A percentile compares a stretch with the other conserved stretches of the same genome.
These are phyloP conservation scores for Entomyzon cyanotis DNA, from an alignment of 2,113 vertebrate genomes.

Conservation along the genomic window DNA sequence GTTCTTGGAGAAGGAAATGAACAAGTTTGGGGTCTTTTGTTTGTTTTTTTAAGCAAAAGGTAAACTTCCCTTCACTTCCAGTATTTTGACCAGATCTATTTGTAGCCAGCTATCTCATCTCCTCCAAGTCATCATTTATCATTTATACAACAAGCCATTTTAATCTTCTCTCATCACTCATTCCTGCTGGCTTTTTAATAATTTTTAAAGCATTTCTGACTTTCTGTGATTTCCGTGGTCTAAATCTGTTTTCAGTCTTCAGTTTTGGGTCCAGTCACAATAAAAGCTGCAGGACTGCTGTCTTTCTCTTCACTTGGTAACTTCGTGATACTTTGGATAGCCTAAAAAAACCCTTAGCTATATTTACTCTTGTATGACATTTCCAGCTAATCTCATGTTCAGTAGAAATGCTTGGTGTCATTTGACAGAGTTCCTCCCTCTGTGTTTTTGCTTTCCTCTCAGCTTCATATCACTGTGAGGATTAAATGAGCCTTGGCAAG, in stretches of 20 bases:
- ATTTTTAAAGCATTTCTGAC: background rate
- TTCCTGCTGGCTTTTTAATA: background rate
- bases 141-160: background rate
- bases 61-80: background rate
- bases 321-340: background rate
- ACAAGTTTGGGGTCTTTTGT: background rate
- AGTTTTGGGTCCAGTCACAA: background rate
- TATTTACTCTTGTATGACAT: slow-evolving; percentile 8
- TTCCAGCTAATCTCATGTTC: background rate
- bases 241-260: background rate
- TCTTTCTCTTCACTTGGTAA: background rate
- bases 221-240: background rate
- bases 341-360: background rate
- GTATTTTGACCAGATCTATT: background rate
- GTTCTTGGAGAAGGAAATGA: background rate
- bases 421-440: background rate
- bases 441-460: slow-evolving; percentile 17
- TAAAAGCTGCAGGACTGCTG: background rate
- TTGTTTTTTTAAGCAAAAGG: background rate
- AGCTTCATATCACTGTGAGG: background rate
- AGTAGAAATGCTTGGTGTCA: background rate
- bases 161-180: background rate
- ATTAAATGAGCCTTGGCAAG: slow-evolving; percentile 42
- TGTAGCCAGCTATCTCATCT: background rate
- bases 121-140: background rate